Conservation (phyloP, 2,888 invertebrate genomes). For the Diadegma fenestrale region DNA sequence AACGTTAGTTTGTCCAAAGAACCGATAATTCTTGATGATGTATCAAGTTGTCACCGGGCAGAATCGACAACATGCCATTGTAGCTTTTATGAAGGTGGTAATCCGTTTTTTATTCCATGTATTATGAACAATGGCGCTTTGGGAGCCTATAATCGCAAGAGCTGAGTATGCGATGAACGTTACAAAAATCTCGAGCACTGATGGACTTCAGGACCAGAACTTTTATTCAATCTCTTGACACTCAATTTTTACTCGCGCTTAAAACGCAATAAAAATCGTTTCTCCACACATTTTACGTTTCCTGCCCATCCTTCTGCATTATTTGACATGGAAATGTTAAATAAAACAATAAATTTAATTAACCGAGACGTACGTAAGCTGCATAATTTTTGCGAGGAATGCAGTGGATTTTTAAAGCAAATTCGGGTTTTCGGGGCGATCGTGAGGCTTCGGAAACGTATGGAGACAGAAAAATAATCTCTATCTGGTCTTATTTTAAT, state of each 20-base stretch:
- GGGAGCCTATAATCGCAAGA: conserved; percentile 45
- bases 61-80: conserved; percentile 77
- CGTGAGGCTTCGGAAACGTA: not conserved
- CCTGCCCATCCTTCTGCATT: not conserved
- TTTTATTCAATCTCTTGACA: conserved; percentile 15
- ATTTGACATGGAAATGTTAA: not conserved
- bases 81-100: conserved; percentile 73
- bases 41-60: conserved; percentile 74
- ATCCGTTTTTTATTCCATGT: too few species aligned
- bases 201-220: not conserved
- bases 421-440: not conserved
- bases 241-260: not conserved
- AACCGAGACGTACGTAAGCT: not conserved
- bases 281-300: conserved; percentile 16
- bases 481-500: not conserved
- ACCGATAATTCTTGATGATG: conserved; percentile 50
- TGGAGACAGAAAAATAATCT: not conserved
- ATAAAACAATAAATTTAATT: not conserved
- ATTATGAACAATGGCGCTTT: conserved; percentile 71
- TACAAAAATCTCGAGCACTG: not conserved
- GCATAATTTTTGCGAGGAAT: not conserved
- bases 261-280: conserved; percentile 31
- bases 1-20: too few species aligned
- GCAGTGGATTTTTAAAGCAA: not conserved
- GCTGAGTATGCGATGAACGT: conserved; percentile 17